Conservation (phyloP, 2,888 invertebrate species). For the Latrodectus hesperus region DNA sequence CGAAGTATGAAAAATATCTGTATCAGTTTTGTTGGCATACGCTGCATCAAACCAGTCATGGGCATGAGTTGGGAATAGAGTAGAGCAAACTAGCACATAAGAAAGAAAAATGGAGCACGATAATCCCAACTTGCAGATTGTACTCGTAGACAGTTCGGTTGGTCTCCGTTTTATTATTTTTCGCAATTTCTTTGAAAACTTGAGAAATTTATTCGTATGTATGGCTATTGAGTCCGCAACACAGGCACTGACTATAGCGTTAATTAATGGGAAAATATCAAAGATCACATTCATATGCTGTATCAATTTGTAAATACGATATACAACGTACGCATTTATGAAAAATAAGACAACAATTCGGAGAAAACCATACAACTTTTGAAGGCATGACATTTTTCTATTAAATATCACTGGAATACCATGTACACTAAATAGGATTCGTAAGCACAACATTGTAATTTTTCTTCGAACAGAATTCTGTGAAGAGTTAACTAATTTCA, state of each 20-base stretch:
- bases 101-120: constrained; percentile 20
- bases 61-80: constrained; percentile 39
- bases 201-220: constrained; percentile 22
- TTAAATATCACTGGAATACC: constrained; percentile 24
- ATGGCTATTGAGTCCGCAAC: constrained; percentile 41
- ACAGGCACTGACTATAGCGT: constrained; percentile 45
- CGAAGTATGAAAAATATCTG: constrained; percentile 28
- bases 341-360: constrained; percentile 8
- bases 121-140: background rate
- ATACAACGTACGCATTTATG: constrained; percentile 37
- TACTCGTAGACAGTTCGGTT: background rate
- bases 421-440: constrained; percentile 28
- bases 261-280: constrained; percentile 52
- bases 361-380: background rate
- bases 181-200: constrained; percentile 19
- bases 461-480: background rate
- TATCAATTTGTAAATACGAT: constrained; percentile 38
- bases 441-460: constrained; percentile 4
- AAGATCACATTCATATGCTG: constrained; percentile 28
- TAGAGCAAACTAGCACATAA: constrained; percentile 24
- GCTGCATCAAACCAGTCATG: constrained; percentile 49
- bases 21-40: background rate
- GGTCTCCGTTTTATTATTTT: background rate
- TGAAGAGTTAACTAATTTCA: background rate
- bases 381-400: background rate